phyloP scores from a whole-genome alignment of 1,140 invertebrate species.

The Apis florea region DNA sequence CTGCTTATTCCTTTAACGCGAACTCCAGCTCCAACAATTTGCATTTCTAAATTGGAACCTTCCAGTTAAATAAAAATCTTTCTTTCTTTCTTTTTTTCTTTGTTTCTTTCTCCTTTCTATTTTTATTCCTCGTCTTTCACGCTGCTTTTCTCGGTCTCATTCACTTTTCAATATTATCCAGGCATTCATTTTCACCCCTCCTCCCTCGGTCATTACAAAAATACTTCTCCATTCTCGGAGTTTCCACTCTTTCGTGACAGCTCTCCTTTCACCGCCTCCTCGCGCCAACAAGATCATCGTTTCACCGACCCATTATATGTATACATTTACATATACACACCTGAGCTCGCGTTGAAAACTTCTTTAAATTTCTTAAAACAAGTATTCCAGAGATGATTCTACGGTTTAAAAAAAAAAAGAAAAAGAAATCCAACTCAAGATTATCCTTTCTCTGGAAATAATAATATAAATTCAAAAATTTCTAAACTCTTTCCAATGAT shows the following conservation, averaged over 20 bases:
- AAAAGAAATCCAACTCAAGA: background rate
- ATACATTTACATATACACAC: no score
- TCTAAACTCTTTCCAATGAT: no score
- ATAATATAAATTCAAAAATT: no score
- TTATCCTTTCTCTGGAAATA: background rate
- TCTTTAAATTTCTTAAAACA: slow-evolving; percentile 13
- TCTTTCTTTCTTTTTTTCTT: background rate
- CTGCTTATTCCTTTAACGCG: background rate
- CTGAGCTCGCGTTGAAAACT: background rate
- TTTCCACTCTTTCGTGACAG: background rate
- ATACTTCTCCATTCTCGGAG: background rate
- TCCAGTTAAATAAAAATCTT: background rate
- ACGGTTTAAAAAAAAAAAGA: no score
- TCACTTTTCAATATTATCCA: slow-evolving; percentile 13
- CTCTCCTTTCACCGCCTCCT: background rate
- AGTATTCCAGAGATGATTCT: background rate
- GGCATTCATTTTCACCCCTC: background rate
- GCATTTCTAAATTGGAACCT: background rate
- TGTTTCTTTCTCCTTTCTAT: no score
- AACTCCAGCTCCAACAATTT: slow-evolving; percentile 1
- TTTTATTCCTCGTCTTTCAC: background rate
- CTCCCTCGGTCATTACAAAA: background rate
- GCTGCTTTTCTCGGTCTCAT: background rate
- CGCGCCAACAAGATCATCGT: background rate
- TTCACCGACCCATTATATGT: background rate